These are phyloP conservation scores for Epinotia ramella DNA, from an alignment of 2,888 invertebrate genomes.

Conservation along the genomic window DNA sequence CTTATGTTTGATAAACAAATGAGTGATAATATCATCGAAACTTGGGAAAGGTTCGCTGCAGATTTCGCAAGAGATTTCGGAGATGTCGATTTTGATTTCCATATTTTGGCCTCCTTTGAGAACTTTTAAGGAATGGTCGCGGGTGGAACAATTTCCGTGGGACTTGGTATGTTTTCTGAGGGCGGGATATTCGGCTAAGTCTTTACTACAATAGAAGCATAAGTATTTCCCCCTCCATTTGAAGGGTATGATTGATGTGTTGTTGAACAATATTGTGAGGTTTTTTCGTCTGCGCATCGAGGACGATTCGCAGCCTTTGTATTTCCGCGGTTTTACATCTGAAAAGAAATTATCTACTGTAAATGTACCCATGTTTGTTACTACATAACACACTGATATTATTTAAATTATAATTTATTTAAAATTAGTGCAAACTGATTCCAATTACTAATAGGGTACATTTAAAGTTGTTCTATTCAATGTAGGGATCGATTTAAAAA, in stretches of 20 bases:
- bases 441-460: constrained; percentile 62
- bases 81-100: constrained; percentile 79
- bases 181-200: constrained; percentile 67
- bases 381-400: constrained; percentile 19
- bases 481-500: not conserved
- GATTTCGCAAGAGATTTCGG: constrained; percentile 69
- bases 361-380: constrained; percentile 74
- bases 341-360: constrained; percentile 75
- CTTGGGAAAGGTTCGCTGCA: constrained; percentile 63
- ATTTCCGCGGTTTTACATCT: constrained; percentile 73
- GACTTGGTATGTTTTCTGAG: constrained; percentile 71
- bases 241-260: constrained; percentile 77
- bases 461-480: constrained; percentile 61
- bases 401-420: constrained; percentile 44
- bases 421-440: constrained; percentile 44
- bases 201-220: constrained; percentile 79
- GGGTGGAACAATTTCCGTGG: constrained; percentile 72
- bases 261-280: constrained; percentile 78
- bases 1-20: constrained; percentile 68
- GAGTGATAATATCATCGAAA: constrained; percentile 65
- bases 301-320: constrained; percentile 71
- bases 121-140: constrained; percentile 75
- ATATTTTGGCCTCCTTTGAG: constrained; percentile 78
- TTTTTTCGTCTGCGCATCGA: constrained; percentile 77
- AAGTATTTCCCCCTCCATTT: constrained; percentile 81